A percentile compares a stretch with the other conserved stretches of the same genome.
Evolutionary conservation across 2,113 vertebrate genomes (phyloP).

Genomic region (Sander lucioperca): DNA sequence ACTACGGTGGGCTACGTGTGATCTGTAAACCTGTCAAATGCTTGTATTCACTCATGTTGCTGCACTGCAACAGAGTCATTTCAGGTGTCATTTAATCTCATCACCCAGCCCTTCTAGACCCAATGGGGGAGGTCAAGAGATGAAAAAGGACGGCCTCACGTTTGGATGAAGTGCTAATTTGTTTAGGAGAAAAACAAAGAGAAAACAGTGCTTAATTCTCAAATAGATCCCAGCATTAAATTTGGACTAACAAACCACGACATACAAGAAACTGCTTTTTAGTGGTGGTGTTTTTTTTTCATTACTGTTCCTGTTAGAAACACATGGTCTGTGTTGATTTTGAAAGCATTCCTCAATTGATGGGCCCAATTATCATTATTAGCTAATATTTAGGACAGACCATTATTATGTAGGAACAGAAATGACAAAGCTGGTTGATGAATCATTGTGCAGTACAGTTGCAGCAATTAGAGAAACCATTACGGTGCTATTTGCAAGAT

Average conservation of each 20-base stretch:
- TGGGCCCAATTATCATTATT: neutral
- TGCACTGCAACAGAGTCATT: constrained; percentile 36
- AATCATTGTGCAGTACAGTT: constrained; percentile 46
- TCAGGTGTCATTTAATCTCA: constrained; percentile 58
- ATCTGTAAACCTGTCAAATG: constrained; percentile 26
- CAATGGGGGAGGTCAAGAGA: neutral
- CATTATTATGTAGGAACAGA: constrained; percentile 49
- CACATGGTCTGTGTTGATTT: constrained; percentile 29
- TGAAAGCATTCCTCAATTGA: constrained; percentile 4
- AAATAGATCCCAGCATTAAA: neutral
- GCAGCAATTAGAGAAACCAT: constrained; percentile 28
- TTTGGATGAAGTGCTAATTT: constrained; percentile 2
- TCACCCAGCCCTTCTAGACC: constrained; percentile 4
- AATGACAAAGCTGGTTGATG: constrained; percentile 50
- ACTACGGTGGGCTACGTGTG: neutral
- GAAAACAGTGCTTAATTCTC: constrained; percentile 54
- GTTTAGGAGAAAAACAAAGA: constrained; percentile 54
- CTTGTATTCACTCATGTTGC: constrained; percentile 16
- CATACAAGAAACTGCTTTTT: constrained; percentile 28
- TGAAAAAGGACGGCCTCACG: neutral
- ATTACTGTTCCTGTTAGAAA: constrained; percentile 56
- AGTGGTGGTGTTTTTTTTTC: neutral
- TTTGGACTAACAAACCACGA: neutral
- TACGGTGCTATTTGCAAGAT: neutral
- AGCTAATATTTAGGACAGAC: constrained; percentile 11